phyloP scores from a whole-genome alignment of 2,888 invertebrate genomes.

The Clunio marinus region DNA sequence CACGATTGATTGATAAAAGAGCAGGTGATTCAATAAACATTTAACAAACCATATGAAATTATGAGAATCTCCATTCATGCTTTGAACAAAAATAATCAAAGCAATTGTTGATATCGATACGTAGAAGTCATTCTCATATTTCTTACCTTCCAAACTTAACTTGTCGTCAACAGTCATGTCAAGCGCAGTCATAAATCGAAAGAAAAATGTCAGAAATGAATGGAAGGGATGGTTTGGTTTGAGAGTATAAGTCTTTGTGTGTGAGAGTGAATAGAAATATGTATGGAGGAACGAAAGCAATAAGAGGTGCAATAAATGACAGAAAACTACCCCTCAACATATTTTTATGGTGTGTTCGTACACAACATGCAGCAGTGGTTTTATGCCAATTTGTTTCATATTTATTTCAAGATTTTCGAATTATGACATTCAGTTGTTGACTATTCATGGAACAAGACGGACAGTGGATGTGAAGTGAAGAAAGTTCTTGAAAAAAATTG shows the following conservation, averaged over 20 bases:
- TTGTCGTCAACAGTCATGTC: too few species aligned
- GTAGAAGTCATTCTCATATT: too few species aligned
- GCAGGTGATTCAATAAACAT: too few species aligned
- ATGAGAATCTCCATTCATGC: too few species aligned
- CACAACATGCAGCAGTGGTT: conserved; percentile 35
- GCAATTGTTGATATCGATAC: too few species aligned
- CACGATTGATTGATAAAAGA: too few species aligned
- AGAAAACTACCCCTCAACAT: conserved; percentile 36
- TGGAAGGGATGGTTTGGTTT: background rate
- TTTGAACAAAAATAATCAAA: too few species aligned
- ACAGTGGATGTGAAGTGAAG: conserved; percentile 15
- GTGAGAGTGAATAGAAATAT: background rate
- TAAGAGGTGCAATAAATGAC: conserved; percentile 36
- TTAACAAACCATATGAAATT: too few species aligned
- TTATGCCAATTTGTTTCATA: conserved; percentile 39
- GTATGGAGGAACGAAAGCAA: background rate
- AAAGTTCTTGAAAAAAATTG: conserved; percentile 5
- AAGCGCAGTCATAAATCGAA: conserved; percentile 35
- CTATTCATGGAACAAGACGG: conserved; percentile 26
- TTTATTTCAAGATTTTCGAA: conserved; percentile 36
- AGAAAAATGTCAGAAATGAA: background rate
- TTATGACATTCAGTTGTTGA: conserved; percentile 37
- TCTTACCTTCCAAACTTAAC: too few species aligned
- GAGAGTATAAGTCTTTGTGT: conserved; percentile 9
- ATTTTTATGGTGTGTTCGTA: background rate